Conservation (phyloP, 2,797 vertebrate genomes). For the Diglossa cyanea region DNA sequence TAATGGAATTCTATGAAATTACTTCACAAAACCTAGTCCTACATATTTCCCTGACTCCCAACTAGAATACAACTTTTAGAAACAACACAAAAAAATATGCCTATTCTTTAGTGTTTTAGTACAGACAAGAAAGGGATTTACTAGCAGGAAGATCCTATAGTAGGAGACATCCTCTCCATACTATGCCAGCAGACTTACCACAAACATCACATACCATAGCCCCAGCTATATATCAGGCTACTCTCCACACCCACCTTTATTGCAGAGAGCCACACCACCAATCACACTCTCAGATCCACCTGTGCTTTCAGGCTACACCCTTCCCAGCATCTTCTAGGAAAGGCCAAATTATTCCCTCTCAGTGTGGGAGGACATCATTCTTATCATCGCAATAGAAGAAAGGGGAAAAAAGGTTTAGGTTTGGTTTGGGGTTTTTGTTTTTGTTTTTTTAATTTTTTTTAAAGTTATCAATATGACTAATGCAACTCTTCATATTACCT, state of each 20-base stretch:
- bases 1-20: background rate
- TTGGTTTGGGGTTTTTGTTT: background rate
- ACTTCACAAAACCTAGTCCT: background rate
- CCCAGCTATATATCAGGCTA: background rate
- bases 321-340: background rate
- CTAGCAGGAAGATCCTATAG: background rate
- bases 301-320: background rate
- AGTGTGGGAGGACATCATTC: rapidly evolving
- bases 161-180: background rate
- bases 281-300: background rate
- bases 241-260: background rate
- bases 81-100: rapidly evolving
- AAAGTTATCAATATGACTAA: background rate
- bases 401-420: background rate
- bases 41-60: background rate
- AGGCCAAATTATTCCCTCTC: background rate
- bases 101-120: background rate
- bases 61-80: background rate
- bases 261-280: background rate
- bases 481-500: background rate
- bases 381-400: background rate
- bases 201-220: rapidly evolving
- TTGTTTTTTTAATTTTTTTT: background rate
- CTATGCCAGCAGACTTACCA: background rate
- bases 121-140: background rate